Evolutionary conservation across 1,140 invertebrate genomes (phyloP).

Genomic region (Acromyrmex charruanus): DNA sequence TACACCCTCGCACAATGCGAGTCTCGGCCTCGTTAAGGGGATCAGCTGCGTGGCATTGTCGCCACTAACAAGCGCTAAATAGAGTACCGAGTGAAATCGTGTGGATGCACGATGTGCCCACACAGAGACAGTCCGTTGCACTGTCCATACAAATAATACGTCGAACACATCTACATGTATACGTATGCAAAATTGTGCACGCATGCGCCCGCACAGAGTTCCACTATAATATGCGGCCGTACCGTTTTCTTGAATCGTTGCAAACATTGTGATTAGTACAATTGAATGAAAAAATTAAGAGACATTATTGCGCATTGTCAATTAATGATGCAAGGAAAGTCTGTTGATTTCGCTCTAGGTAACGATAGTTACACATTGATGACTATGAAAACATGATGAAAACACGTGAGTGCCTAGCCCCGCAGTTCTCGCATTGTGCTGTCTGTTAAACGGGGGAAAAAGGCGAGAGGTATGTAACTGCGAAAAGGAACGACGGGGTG

Average conservation of each 20-base stretch:
- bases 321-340: conserved; percentile 37
- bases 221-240: too few relatives aligned
- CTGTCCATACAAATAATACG: conserved; percentile 56
- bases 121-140: conserved; percentile 59
- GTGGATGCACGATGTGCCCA: conserved; percentile 66
- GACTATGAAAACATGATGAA: conserved; percentile 57
- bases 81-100: conserved; percentile 80
- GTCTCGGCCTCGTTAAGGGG: conserved; percentile 83
- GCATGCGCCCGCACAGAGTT: not conserved
- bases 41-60: conserved; percentile 83
- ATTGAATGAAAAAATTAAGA: conserved; percentile 50
- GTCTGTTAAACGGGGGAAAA: conserved; percentile 56
- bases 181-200: not conserved
- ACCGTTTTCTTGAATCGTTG: not conserved
- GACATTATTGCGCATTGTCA: not conserved
- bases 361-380: conserved; percentile 5
- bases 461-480: conserved; percentile 54
- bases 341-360: not conserved
- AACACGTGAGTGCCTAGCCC: conserved; percentile 21
- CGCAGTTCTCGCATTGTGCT: conserved; percentile 47
- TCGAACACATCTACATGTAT: not conserved
- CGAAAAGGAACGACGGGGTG: conserved; percentile 71
- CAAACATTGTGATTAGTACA: not conserved
- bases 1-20: conserved; percentile 79
- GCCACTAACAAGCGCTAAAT: conserved; percentile 85